These are phyloP conservation scores for Dorcus parallelipipedus DNA, from an alignment of 2,888 invertebrate species.

Conservation along the genomic window DNA sequence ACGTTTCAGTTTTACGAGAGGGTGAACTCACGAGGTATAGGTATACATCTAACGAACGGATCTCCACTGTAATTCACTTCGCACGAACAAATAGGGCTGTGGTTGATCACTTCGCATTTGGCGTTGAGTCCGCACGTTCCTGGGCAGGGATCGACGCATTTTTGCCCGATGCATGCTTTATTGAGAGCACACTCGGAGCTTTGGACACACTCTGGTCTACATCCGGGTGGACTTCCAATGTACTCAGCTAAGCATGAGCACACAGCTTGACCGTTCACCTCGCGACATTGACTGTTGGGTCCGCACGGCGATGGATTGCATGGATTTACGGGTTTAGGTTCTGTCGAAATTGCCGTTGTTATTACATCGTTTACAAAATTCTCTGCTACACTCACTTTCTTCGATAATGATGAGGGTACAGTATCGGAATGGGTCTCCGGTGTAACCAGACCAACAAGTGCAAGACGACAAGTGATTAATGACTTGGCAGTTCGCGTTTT, in stretches of 20 bases:
- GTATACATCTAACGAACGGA: constrained; percentile 70
- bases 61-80: constrained; percentile 71
- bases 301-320: constrained; percentile 80
- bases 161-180: constrained; percentile 77
- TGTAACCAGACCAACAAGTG: constrained; percentile 56
- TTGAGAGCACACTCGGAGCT: constrained; percentile 78
- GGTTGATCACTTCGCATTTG: constrained; percentile 75
- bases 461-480: constrained; percentile 65
- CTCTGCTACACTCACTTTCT: constrained; percentile 21
- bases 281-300: constrained; percentile 74
- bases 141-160: constrained; percentile 78
- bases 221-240: constrained; percentile 75
- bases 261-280: constrained; percentile 66
- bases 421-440: constrained; percentile 61
- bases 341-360: constrained; percentile 27
- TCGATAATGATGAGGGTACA: constrained; percentile 37
- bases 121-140: constrained; percentile 78
- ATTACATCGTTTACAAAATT: neutral
- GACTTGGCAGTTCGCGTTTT: constrained; percentile 63
- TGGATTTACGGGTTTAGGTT: constrained; percentile 52
- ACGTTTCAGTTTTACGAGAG: neutral
- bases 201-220: constrained; percentile 79
- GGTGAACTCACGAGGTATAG: constrained; percentile 45
- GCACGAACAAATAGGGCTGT: constrained; percentile 80
- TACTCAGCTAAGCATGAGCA: constrained; percentile 74